A percentile compares a stretch with the other conserved stretches of the same genome.
These are phyloP conservation scores for Brachionus rubens DNA, from an alignment of 1,140 invertebrate genomes.

Conservation along the genomic window DNA sequence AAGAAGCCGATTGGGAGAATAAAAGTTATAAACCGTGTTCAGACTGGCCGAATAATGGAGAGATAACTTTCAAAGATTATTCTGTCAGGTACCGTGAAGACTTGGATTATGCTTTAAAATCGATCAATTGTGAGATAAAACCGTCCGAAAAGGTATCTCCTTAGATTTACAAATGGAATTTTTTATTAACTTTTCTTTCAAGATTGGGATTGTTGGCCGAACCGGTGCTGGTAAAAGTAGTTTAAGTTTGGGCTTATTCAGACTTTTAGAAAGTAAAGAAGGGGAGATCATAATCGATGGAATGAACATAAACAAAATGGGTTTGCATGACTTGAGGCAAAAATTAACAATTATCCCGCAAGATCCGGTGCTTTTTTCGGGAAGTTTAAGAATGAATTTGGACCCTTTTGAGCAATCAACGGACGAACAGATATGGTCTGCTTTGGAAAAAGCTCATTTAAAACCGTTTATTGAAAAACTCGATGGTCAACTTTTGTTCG, in stretches of 20 bases:
- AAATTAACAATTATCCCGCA: slow-evolving; percentile 83
- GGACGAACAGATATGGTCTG: slow-evolving; percentile 70
- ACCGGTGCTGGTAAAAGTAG: slow-evolving; percentile 87
- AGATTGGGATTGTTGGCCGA: slow-evolving; percentile 74
- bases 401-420: slow-evolving; percentile 68
- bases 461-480: slow-evolving; percentile 55
- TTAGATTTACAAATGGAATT: neutral
- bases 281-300: slow-evolving; percentile 69
- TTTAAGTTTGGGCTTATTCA: slow-evolving; percentile 64
- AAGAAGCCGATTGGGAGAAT: slow-evolving; percentile 55
- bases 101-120: slow-evolving; percentile 52
- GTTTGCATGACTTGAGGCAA: slow-evolving; percentile 69
- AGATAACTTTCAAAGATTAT: slow-evolving; percentile 63
- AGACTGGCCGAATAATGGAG: slow-evolving; percentile 64
- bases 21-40: slow-evolving; percentile 53
- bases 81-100: slow-evolving; percentile 52
- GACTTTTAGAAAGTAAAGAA: slow-evolving; percentile 61
- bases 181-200: slow-evolving; percentile 48
- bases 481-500: slow-evolving; percentile 40
- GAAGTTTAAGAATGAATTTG: slow-evolving; percentile 68
- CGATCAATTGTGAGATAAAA: slow-evolving; percentile 51
- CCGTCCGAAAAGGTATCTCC: slow-evolving; percentile 60
- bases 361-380: slow-evolving; percentile 83
- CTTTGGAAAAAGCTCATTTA: slow-evolving; percentile 53
- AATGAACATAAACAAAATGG: slow-evolving; percentile 66